A percentile compares a stretch with the other conserved stretches of the same genome.
These are phyloP conservation scores for Alauda arvensis DNA, from an alignment of 2,797 vertebrate species.

Conservation along the genomic window DNA sequence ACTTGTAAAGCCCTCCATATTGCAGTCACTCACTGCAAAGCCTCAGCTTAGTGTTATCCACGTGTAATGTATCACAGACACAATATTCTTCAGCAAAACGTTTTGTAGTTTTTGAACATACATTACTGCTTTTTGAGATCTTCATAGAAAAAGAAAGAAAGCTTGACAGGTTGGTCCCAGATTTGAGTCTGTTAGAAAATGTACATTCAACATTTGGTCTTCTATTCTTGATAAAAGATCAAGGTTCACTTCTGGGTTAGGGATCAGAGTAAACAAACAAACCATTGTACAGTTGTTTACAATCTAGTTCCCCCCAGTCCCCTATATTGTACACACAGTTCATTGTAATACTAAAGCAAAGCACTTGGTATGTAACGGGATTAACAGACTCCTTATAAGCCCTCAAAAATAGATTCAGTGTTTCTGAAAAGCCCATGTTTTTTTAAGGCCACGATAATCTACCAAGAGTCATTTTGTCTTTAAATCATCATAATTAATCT, in stretches of 20 bases:
- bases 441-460: conserved; percentile 90
- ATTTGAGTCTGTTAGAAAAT: conserved; percentile 84
- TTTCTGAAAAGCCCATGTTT: conserved; percentile 87
- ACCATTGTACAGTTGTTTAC: conserved; percentile 69
- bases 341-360: conserved; percentile 78
- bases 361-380: conserved; percentile 82
- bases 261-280: conserved; percentile 75
- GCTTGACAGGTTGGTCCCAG: conserved; percentile 83
- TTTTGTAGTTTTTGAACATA: conserved; percentile 45
- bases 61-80: conserved; percentile 15
- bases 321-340: conserved; percentile 59
- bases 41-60: conserved; percentile 49
- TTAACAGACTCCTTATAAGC: conserved; percentile 73
- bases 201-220: conserved; percentile 88
- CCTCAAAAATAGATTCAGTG: conserved; percentile 72
- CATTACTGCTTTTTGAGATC: conserved; percentile 63
- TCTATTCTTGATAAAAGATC: conserved; percentile 75
- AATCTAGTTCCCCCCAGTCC: not conserved
- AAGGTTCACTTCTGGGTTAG: conserved; percentile 80
- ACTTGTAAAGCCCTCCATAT: conserved; percentile 64
- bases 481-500: conserved; percentile 55
- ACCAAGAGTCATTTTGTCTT: conserved; percentile 62
- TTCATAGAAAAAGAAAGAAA: conserved; percentile 57
- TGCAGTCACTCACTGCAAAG: conserved; percentile 60
- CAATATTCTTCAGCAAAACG: conserved; percentile 42